Percentiles rank a stretch among this genome's conserved stretches.
phyloP scores from a whole-genome alignment of 2,113 vertebrate genomes.

The Hirundichthys speculiger region DNA sequence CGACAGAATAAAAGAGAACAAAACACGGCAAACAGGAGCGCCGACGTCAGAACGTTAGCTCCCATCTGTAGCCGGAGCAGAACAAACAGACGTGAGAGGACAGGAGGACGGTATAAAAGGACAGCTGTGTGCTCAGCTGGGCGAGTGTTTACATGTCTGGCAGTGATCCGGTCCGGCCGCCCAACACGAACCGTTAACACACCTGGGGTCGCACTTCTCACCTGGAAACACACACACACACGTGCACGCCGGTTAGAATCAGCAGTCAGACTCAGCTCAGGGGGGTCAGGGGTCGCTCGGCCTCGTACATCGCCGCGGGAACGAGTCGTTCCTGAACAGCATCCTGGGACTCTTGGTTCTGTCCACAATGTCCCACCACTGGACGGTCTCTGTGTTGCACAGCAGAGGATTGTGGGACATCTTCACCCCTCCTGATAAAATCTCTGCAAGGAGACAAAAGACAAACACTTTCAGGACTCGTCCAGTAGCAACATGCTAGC shows the following conservation, averaged over 20 bases:
- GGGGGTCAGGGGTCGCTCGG: neutral
- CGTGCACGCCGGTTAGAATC: neutral
- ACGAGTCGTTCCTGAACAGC: neutral
- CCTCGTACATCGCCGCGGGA: slow-evolving; percentile 32
- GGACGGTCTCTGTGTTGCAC: slow-evolving; percentile 86
- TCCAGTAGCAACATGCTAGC: neutral
- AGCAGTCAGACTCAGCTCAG: neutral
- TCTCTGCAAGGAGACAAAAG: slow-evolving; percentile 79
- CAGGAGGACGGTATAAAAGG: too few species aligned
- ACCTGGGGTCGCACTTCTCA: slow-evolving; percentile 83
- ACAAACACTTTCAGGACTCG: neutral
- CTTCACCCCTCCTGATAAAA: slow-evolving; percentile 88
- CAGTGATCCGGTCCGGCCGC: slow-evolving; percentile 86
- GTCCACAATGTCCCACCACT: slow-evolving; percentile 89
- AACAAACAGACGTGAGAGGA: too few species aligned
- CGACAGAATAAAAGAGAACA: neutral
- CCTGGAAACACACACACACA: slow-evolving; percentile 74
- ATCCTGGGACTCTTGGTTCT: slow-evolving; percentile 26
- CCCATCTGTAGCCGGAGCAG: too few species aligned
- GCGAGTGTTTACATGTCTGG: slow-evolving; percentile 85
- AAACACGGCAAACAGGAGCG: too few species aligned
- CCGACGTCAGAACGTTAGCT: too few species aligned
- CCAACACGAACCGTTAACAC: slow-evolving; percentile 89
- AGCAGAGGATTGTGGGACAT: slow-evolving; percentile 85
- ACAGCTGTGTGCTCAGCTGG: too few species aligned